Evolutionary conservation across 2,888 invertebrate genomes (phyloP).

Genomic region (Sympetrum striolatum): DNA sequence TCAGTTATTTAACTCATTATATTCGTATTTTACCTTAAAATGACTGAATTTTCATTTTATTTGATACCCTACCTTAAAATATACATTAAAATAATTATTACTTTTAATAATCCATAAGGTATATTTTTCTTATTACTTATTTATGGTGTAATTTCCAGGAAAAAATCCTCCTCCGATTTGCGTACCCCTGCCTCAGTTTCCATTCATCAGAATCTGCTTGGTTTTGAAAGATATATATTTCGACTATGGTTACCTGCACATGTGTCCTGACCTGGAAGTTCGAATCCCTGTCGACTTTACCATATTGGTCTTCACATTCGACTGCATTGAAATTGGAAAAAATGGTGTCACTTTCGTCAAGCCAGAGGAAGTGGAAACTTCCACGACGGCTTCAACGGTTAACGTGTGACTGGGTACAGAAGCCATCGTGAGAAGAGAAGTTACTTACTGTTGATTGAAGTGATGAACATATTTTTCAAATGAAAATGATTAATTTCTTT

Average conservation of each 20-base stretch:
- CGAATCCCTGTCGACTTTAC: slow-evolving; percentile 31
- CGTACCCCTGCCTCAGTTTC: slow-evolving; percentile 48
- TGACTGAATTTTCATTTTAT: too few species aligned
- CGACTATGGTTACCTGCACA: slow-evolving; percentile 42
- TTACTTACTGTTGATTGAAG: too few species aligned
- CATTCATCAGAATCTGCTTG: slow-evolving; percentile 46
- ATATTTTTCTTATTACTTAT: not conserved
- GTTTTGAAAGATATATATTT: slow-evolving; percentile 46
- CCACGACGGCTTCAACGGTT: not conserved
- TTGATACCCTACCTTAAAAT: too few species aligned
- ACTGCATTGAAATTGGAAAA: slow-evolving; percentile 52
- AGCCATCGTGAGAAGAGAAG: too few species aligned
- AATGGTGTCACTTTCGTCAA: slow-evolving; percentile 51
- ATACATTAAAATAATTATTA: too few species aligned
- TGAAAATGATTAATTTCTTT: too few species aligned
- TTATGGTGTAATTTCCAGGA: slow-evolving; percentile 29
- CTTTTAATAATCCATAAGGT: not conserved
- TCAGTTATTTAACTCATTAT: too few species aligned
- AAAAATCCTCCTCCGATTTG: slow-evolving; percentile 48
- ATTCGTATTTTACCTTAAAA: too few species aligned
- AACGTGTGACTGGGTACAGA: too few species aligned
- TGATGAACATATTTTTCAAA: too few species aligned
- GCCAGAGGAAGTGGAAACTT: slow-evolving; percentile 29
- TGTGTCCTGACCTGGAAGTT: slow-evolving; percentile 47
- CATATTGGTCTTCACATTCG: slow-evolving; percentile 50